These are phyloP conservation scores for Orthonevra nobilis DNA, from an alignment of 2,888 invertebrate species.

Conservation along the genomic window DNA sequence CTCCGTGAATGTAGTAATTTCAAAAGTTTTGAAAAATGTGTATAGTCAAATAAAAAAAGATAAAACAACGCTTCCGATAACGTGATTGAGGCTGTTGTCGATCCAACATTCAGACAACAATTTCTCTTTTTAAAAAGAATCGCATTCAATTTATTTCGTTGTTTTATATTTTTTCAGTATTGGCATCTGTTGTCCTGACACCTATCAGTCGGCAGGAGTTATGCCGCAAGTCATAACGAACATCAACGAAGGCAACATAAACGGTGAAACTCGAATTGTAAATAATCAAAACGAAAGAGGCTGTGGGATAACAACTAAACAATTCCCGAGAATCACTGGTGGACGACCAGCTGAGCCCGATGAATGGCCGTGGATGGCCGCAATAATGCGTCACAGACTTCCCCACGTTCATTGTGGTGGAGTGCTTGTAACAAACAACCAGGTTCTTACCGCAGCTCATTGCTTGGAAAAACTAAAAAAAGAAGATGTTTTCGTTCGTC, in stretches of 20 bases:
- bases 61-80: too few relatives aligned
- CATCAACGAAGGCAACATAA: constrained; percentile 62
- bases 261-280: constrained; percentile 71
- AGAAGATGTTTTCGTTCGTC: constrained; percentile 84
- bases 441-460: constrained; percentile 83
- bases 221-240: constrained; percentile 74
- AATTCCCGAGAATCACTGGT: constrained; percentile 82
- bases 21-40: too few relatives aligned
- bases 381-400: constrained; percentile 83
- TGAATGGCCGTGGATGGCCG: constrained; percentile 94
- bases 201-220: constrained; percentile 72
- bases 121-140: too few relatives aligned
- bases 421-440: constrained; percentile 87
- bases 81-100: too few relatives aligned
- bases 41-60: too few relatives aligned
- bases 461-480: constrained; percentile 82
- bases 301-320: constrained; percentile 79
- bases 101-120: too few relatives aligned
- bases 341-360: constrained; percentile 84
- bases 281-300: constrained; percentile 78
- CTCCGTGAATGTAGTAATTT: too few relatives aligned
- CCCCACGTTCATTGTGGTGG: constrained; percentile 88
- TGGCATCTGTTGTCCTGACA: constrained; percentile 89
- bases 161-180: constrained; percentile 77
- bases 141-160: too few relatives aligned